Conservation (phyloP, 23 tunicate genomes). For the Halocynthia roretzi region DNA sequence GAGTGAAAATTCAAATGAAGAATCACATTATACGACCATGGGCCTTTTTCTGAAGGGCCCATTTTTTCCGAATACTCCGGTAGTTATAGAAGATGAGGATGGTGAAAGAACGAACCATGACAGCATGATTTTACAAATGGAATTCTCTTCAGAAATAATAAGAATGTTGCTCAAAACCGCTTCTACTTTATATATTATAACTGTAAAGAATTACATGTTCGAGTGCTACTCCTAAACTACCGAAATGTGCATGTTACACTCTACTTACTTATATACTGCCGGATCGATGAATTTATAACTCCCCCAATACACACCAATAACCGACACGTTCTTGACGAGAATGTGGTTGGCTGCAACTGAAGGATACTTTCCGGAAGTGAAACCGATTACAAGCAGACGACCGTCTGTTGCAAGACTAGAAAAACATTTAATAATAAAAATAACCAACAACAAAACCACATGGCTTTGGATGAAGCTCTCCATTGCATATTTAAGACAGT, state of each 20-base stretch:
- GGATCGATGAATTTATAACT: slow-evolving; percentile 29
- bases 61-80: no score
- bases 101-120: no score
- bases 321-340: slow-evolving; percentile 80
- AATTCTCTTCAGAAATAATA: no score
- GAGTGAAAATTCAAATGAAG: background rate
- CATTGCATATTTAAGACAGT: background rate
- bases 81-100: no score
- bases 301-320: slow-evolving; percentile 76
- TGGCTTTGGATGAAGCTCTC: background rate
- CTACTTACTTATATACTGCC: slow-evolving; percentile 32
- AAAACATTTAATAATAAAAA: background rate
- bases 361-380: slow-evolving; percentile 85
- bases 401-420: slow-evolving; percentile 80
- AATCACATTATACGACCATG: no score
- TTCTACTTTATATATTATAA: no score
- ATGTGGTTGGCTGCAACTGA: slow-evolving; percentile 75
- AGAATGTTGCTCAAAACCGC: no score
- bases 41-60: no score
- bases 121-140: no score
- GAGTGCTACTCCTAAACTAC: no score
- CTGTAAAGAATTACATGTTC: no score
- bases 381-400: slow-evolving; percentile 67
- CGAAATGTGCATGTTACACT: background rate
- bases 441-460: background rate